Evolutionary conservation across 2,113 vertebrate genomes (phyloP).

Genomic region (Alosa alosa): DNA sequence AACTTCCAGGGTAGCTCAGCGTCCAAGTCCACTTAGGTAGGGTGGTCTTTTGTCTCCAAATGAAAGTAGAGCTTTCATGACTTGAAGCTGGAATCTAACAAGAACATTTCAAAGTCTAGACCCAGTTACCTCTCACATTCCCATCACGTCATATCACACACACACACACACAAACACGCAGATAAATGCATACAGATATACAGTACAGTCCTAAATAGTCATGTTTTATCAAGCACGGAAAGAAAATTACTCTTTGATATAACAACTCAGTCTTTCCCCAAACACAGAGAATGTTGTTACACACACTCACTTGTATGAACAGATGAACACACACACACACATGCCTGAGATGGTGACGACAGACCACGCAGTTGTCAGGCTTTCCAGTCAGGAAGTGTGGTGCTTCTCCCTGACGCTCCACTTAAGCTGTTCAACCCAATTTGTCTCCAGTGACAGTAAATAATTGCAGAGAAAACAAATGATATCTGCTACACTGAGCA

Average conservation of each 20-base stretch:
- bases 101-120: too few relatives aligned
- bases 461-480: constrained; percentile 96
- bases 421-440: constrained; percentile 79
- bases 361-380: constrained; percentile 61
- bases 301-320: not conserved
- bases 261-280: not conserved
- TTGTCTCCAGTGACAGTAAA: constrained; percentile 91
- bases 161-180: not conserved
- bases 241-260: not conserved
- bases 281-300: not conserved
- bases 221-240: not conserved
- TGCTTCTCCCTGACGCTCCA: constrained; percentile 63
- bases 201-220: not conserved
- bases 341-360: not conserved
- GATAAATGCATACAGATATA: not conserved
- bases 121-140: too few relatives aligned
- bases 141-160: not conserved
- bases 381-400: constrained; percentile 60
- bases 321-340: not conserved
- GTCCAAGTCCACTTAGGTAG: too few relatives aligned
- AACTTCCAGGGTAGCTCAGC: too few relatives aligned
- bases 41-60: not conserved
- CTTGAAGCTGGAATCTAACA: too few relatives aligned
- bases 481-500: constrained; percentile 79
- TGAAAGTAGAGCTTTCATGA: not conserved